These are phyloP conservation scores for Periparus ater DNA, from an alignment of 2,797 vertebrate species.

Conservation along the genomic window DNA sequence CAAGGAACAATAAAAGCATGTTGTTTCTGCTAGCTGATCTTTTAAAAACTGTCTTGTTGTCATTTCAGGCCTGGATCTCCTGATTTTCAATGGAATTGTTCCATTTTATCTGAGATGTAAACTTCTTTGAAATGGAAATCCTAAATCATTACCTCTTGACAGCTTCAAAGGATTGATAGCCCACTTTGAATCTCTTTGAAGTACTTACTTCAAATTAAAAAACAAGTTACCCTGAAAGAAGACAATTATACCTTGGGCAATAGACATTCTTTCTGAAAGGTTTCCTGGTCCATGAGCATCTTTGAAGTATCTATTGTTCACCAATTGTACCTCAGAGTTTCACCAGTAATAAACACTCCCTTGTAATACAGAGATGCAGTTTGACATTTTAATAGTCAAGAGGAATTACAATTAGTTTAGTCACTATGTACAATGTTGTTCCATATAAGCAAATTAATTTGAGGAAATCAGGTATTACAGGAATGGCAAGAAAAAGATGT, in stretches of 20 bases:
- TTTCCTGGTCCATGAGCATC: neutral
- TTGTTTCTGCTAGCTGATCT: neutral
- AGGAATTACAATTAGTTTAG: neutral
- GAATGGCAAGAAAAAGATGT: neutral
- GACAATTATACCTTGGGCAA: conserved; percentile 56
- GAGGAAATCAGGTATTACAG: neutral
- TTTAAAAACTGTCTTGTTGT: conserved; percentile 19
- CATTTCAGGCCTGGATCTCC: conserved; percentile 29
- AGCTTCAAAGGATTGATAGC: conserved; percentile 63
- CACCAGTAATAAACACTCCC: neutral
- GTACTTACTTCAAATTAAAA: conserved; percentile 61
- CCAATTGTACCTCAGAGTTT: neutral
- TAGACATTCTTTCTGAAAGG: neutral
- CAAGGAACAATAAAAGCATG: neutral
- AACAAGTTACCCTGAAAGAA: conserved; percentile 46
- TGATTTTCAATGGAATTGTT: conserved; percentile 56
- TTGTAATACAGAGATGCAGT: neutral
- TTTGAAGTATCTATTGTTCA: conserved; percentile 18
- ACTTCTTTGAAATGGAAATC: conserved; percentile 72
- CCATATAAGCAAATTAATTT: neutral
- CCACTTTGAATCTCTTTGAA: conserved; percentile 66
- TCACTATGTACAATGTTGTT: neutral
- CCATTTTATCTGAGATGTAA: conserved; percentile 50
- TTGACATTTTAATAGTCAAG: neutral
- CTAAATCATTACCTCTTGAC: conserved; percentile 63